Evolutionary conservation across 2,888 invertebrate genomes (phyloP).

Genomic region (Acheta domesticus): DNA sequence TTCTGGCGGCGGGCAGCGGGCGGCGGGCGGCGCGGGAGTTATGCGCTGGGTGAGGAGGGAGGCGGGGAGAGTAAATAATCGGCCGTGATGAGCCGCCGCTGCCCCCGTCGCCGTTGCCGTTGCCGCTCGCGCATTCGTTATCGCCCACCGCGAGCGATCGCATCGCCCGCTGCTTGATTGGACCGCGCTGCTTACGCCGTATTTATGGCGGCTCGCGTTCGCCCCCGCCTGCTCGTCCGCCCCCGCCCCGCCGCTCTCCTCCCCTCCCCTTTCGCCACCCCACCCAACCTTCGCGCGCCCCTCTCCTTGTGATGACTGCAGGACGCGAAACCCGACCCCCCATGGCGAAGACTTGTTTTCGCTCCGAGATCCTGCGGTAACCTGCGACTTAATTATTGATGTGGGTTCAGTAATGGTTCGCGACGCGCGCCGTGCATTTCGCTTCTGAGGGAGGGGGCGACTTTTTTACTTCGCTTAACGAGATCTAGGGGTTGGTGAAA

Average conservation of each 20-base stretch:
- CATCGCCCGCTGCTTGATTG: background rate
- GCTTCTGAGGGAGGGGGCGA: too few relatives aligned
- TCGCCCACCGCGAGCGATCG: background rate
- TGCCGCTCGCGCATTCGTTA: background rate
- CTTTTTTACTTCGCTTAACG: too few relatives aligned
- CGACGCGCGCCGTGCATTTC: too few relatives aligned
- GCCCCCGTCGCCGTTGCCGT: background rate
- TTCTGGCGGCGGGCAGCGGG: background rate
- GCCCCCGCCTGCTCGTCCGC: background rate
- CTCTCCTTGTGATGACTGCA: background rate
- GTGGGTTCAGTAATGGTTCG: too few relatives aligned
- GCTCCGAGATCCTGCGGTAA: too few relatives aligned
- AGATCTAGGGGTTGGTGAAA: too few relatives aligned
- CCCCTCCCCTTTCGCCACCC: background rate
- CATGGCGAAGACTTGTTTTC: too few relatives aligned
- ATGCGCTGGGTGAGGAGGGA: background rate
- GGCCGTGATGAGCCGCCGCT: background rate
- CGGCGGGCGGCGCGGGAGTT: background rate
- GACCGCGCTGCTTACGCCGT: background rate
- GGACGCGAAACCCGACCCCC: constrained; percentile 1
- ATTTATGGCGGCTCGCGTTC: background rate
- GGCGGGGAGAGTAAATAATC: background rate
- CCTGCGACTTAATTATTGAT: too few relatives aligned
- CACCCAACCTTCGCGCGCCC: background rate
- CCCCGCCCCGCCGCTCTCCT: background rate